These are phyloP conservation scores for Julus scandinavius DNA, from an alignment of 2,888 invertebrate genomes.

Conservation along the genomic window DNA sequence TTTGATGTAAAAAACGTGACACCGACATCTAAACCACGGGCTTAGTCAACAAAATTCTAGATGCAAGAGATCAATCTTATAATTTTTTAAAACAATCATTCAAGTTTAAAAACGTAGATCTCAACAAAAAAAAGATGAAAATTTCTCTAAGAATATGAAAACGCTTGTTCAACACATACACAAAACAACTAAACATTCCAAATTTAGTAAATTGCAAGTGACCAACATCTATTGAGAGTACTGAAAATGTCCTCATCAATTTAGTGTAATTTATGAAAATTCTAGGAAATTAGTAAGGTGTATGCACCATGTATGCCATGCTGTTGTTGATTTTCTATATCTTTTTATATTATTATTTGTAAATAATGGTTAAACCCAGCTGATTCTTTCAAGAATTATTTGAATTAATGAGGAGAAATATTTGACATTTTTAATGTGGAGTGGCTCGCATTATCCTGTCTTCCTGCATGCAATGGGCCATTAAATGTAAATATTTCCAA, in stretches of 20 bases:
- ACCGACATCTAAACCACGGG: constrained; percentile 68
- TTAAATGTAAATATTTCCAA: background rate
- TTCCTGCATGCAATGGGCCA: background rate
- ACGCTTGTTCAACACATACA: background rate
- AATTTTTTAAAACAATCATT: too few species aligned
- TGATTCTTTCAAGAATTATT: background rate
- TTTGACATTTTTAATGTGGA: background rate
- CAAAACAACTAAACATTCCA: background rate
- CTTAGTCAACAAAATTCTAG: constrained; percentile 62
- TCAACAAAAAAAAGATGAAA: too few species aligned
- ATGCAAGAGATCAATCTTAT: background rate
- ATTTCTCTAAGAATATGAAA: background rate
- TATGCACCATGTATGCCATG: background rate
- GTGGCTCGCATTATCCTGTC: background rate
- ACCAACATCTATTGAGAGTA: background rate
- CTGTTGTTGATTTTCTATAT: constrained; percentile 6
- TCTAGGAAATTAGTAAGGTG: background rate
- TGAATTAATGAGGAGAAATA: background rate
- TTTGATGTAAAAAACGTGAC: constrained; percentile 77
- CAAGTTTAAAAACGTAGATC: too few species aligned
- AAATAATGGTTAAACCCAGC: background rate
- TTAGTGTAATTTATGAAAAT: background rate
- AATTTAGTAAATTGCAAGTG: background rate
- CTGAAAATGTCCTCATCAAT: too few species aligned
- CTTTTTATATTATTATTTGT: constrained; percentile 43